Evolutionary conservation across 2,113 vertebrate species (phyloP).

Genomic region (Oophaga pumilio): DNA sequence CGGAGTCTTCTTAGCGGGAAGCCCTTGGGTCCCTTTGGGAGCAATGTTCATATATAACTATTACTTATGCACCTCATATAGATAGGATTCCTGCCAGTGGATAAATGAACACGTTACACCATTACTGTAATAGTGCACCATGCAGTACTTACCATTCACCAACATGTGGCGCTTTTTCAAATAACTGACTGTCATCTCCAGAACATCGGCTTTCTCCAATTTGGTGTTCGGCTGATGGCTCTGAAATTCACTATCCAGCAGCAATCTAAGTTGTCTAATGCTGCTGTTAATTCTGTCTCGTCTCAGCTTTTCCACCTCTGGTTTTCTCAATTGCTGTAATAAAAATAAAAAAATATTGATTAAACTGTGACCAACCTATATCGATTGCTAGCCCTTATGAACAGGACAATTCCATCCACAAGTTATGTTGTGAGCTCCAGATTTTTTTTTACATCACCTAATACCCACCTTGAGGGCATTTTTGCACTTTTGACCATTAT

Average conservation of each 20-base stretch:
- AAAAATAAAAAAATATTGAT: background rate
- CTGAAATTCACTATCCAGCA: slow-evolving; percentile 77
- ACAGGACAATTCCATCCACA: background rate
- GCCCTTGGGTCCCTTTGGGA: too few species aligned
- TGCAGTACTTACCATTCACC: slow-evolving; percentile 11
- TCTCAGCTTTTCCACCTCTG: slow-evolving; percentile 79
- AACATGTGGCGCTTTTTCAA: slow-evolving; percentile 69
- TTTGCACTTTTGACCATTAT: background rate
- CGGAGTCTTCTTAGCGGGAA: too few species aligned
- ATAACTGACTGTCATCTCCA: slow-evolving; percentile 81
- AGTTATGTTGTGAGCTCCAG: too few species aligned
- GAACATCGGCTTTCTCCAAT: slow-evolving; percentile 79
- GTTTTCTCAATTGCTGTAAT: slow-evolving; percentile 74
- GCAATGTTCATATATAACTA: too few species aligned
- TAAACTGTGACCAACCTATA: background rate
- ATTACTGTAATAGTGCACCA: background rate
- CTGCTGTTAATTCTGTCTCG: slow-evolving; percentile 79
- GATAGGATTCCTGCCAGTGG: too few species aligned
- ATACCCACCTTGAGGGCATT: slow-evolving; percentile 5
- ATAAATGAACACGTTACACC: too few species aligned
- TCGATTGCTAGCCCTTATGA: background rate
- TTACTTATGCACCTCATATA: too few species aligned
- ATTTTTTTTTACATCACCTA: background rate
- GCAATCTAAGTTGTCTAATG: slow-evolving; percentile 78
- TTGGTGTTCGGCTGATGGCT: slow-evolving; percentile 75